A percentile compares a stretch with the other conserved stretches of the same genome.
Evolutionary conservation across 2,888 invertebrate species (phyloP).

Genomic region (Priocnemis perturbator): DNA sequence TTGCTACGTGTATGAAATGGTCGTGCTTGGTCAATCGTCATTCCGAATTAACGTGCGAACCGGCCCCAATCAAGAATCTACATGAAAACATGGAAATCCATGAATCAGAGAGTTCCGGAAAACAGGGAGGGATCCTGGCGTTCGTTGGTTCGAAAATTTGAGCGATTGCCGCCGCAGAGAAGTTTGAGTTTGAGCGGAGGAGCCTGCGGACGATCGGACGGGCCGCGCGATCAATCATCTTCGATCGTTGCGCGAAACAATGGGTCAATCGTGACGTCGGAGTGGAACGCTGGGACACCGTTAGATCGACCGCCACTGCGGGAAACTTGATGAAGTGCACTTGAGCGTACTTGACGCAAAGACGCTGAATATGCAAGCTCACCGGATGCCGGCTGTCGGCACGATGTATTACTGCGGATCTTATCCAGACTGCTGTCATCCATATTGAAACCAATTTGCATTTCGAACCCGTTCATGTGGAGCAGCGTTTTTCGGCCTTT

Average conservation of each 20-base stretch:
- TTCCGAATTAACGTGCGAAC: no score
- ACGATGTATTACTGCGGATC: conserved; percentile 73
- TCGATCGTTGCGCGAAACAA: conserved; percentile 34
- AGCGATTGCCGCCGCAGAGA: no score
- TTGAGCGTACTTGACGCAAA: conserved; percentile 65
- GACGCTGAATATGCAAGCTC: conserved; percentile 72
- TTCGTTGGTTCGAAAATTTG: no score
- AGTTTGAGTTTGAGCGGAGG: no score
- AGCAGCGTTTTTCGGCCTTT: conserved; percentile 1
- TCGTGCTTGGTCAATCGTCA: no score
- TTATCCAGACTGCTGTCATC: conserved; percentile 67
- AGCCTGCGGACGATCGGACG: neutral
- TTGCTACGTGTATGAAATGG: no score
- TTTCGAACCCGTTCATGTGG: conserved; percentile 52
- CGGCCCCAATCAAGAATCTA: no score
- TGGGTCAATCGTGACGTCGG: conserved; percentile 40
- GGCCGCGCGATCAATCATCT: conserved; percentile 19
- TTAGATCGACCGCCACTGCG: conserved; percentile 34
- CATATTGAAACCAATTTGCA: conserved; percentile 67
- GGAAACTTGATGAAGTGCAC: conserved; percentile 66
- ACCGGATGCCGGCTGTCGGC: conserved; percentile 71
- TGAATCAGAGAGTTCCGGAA: no score
- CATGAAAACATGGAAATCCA: no score
- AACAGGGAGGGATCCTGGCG: no score
- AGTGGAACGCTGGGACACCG: conserved; percentile 38